Percentiles rank a stretch among this genome's conserved stretches.
These are phyloP conservation scores for Camponotus pennsylvanicus DNA, from an alignment of 1,140 invertebrate genomes.

Conservation along the genomic window DNA sequence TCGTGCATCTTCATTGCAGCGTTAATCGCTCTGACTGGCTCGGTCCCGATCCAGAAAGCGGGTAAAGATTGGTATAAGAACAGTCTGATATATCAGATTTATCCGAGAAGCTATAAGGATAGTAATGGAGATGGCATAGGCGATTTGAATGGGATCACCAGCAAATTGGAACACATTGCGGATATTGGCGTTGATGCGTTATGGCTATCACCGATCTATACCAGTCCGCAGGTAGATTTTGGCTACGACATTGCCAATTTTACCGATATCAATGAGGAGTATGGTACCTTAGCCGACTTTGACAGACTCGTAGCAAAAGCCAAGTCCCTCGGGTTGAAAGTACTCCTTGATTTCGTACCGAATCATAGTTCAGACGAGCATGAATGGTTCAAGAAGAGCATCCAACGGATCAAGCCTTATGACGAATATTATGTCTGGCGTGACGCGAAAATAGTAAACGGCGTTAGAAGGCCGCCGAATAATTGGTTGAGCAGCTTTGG, in stretches of 20 bases:
- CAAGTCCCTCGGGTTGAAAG: conserved; percentile 75
- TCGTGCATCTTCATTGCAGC: neutral
- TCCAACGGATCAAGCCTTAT: conserved; percentile 87
- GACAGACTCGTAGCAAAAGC: conserved; percentile 85
- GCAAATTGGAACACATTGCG: conserved; percentile 89
- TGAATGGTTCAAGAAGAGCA: conserved; percentile 90
- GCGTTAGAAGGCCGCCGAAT: conserved; percentile 73
- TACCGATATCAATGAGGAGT: conserved; percentile 87
- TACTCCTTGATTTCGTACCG: conserved; percentile 91
- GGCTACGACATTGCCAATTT: conserved; percentile 90
- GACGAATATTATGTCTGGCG: conserved; percentile 91
- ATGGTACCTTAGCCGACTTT: conserved; percentile 89
- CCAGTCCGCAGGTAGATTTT: conserved; percentile 88
- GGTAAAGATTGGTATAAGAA: conserved; percentile 90
- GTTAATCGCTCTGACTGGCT: conserved; percentile 1
- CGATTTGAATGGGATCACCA: conserved; percentile 89
- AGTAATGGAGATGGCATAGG: conserved; percentile 92
- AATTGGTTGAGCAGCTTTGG: conserved; percentile 84
- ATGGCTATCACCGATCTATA: conserved; percentile 88
- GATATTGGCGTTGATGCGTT: conserved; percentile 89
- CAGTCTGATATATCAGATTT: conserved; percentile 92
- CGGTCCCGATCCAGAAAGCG: neutral
- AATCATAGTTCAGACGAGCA: conserved; percentile 91
- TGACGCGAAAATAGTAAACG: conserved; percentile 79
- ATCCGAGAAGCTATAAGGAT: conserved; percentile 93